A percentile compares a stretch with the other conserved stretches of the same genome.
phyloP scores from a whole-genome alignment of 2,113 vertebrate species.

The rat (Rattus norvegicus) region DNA sequence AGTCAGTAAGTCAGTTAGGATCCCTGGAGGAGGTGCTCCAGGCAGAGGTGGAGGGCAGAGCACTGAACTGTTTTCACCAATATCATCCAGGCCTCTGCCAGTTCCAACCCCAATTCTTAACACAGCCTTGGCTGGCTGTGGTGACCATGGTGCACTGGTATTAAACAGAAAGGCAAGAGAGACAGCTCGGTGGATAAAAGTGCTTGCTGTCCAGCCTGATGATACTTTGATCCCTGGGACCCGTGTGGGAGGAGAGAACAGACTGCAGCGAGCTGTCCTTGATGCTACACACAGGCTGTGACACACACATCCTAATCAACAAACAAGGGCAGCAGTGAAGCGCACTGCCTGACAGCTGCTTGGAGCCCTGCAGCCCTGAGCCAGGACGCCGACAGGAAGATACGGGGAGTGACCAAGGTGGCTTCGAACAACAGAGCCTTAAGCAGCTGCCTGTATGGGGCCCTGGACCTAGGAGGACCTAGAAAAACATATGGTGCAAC shows the following conservation, averaged over 20 bases:
- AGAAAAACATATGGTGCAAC: accelerated
- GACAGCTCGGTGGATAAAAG: not conserved
- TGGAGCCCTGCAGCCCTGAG: not conserved
- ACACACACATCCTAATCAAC: not conserved
- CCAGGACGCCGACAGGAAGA: not conserved
- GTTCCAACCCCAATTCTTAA: not conserved
- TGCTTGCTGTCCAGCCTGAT: not conserved
- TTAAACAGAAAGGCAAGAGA: not conserved
- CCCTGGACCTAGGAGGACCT: not conserved
- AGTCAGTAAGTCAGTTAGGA: not conserved
- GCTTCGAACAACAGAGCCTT: too few relatives aligned
- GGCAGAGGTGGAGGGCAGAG: not conserved
- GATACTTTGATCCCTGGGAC: too few relatives aligned
- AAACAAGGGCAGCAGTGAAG: not conserved
- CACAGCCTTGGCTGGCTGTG: not conserved
- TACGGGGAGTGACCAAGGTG: not conserved
- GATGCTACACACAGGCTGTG: not conserved
- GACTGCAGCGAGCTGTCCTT: not conserved
- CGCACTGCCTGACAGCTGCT: not conserved
- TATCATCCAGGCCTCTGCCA: not conserved
- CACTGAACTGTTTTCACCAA: not conserved
- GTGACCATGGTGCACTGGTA: not conserved
- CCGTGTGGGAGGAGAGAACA: not conserved
- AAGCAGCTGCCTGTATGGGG: not conserved
- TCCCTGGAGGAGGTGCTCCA: not conserved